These are phyloP conservation scores for Drosophila albomicans DNA, from an alignment of 1,140 invertebrate species.

Conservation along the genomic window DNA sequence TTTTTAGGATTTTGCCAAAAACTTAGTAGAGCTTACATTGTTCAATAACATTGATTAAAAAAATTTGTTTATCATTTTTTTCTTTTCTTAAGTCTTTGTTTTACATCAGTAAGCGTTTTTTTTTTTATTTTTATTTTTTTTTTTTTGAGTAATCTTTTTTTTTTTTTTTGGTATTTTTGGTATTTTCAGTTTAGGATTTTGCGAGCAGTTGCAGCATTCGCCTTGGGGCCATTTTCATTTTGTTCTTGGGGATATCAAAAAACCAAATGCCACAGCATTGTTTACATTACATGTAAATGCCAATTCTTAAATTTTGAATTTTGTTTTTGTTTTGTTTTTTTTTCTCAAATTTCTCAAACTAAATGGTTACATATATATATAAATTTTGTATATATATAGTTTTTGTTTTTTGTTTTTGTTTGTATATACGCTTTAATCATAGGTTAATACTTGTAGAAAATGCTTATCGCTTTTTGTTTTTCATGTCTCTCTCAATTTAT, in stretches of 20 bases:
- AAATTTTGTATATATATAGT: constrained; percentile 33
- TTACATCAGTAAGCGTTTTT: constrained; percentile 79
- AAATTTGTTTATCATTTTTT: constrained; percentile 47
- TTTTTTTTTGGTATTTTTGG: constrained; percentile 3
- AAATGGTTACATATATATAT: constrained; percentile 16
- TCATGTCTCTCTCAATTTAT: constrained; percentile 26
- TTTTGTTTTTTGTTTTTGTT: neutral
- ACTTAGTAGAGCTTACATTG: constrained; percentile 48
- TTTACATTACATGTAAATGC: constrained; percentile 47
- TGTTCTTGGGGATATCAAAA: constrained; percentile 57
- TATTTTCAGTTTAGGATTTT: constrained; percentile 26
- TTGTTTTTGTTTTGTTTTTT: neutral
- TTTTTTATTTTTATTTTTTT: constrained; percentile 49
- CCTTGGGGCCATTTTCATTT: constrained; percentile 9
- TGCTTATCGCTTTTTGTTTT: constrained; percentile 45
- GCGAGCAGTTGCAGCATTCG: constrained; percentile 19
- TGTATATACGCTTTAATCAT: constrained; percentile 30
- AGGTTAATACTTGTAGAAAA: constrained; percentile 68
- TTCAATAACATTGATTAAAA: constrained; percentile 51
- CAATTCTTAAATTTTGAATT: constrained; percentile 12
- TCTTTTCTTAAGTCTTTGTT: constrained; percentile 75
- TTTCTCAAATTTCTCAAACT: constrained; percentile 11
- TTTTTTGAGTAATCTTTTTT: constrained; percentile 9
- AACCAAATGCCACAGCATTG: constrained; percentile 59
- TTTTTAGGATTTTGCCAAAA: constrained; percentile 28